A percentile compares a stretch with the other conserved stretches of the same genome.
Conservation (phyloP, 2,797 vertebrate genomes). For the Acanthurus tractus region DNA sequence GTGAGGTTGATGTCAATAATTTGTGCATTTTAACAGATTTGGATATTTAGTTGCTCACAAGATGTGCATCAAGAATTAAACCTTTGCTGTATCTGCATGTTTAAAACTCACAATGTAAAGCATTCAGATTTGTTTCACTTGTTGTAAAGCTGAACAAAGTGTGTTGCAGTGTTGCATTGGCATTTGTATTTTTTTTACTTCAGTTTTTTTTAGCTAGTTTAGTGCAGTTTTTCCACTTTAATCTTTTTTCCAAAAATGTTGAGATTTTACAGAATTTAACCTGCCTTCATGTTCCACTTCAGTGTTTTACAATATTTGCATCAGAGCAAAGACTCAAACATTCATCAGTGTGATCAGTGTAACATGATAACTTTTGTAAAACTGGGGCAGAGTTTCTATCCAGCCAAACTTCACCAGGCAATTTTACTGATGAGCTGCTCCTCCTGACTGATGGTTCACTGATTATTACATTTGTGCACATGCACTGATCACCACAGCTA, state of each 20-base stretch:
- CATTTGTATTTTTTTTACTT: constrained; percentile 27
- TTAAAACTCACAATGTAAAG: constrained; percentile 20
- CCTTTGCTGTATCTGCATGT: constrained; percentile 23
- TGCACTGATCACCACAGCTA: constrained; percentile 6
- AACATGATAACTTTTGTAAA: constrained; percentile 16
- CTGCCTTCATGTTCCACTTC: constrained; percentile 9
- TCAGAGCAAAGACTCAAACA: background rate
- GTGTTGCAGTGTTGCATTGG: constrained; percentile 29
- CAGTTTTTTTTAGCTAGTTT: constrained; percentile 16
- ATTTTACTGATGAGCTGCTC: constrained; percentile 10
- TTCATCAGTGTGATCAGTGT: background rate
- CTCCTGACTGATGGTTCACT: constrained; percentile 10
- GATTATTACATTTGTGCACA: constrained; percentile 3
- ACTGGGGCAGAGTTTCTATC: background rate
- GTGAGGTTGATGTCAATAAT: background rate
- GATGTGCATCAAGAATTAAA: constrained; percentile 19
- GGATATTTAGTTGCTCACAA: background rate
- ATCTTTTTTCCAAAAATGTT: constrained; percentile 21
- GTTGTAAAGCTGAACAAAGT: constrained; percentile 33
- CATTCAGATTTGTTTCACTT: constrained; percentile 10
- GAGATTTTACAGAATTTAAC: constrained; percentile 11
- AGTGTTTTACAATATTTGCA: constrained; percentile 28
- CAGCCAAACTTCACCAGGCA: background rate
- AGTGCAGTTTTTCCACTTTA: constrained; percentile 3
- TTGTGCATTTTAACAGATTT: background rate